Evolutionary conservation across 2,797 vertebrate genomes (phyloP), one percentile per base, ranked within the genome.

Genomic region (Tympanoctomys barrerae): DNA sequence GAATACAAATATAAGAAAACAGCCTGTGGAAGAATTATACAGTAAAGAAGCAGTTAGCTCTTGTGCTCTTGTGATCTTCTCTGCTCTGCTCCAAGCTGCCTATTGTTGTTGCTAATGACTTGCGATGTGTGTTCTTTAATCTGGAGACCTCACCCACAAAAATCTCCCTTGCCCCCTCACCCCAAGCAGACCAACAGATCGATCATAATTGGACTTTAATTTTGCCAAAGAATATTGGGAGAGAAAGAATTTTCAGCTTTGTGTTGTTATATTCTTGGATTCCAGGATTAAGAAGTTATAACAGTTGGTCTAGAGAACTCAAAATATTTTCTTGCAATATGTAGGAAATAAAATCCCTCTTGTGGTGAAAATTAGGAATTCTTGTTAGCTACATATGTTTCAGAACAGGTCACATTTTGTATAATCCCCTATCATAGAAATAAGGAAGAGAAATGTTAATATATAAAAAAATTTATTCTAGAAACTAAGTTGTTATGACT

Each of bases 401-500:
- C 81, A 49, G 10, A 28, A 70, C n/a, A 19, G 28, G 66, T 71
- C 68, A 82, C 11, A 33, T 89, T 94, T 52, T 88, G 33, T 96
- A 85, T 46, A 68, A 88, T 68, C 26, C 70, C 33, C 42, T 77
- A 49, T 86, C 28, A 62, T 16, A 78, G 73, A 75, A 70, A 87
- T 66, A 91, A 28, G 22, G 33, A 84, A 82, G 19, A 70, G 14
- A 95, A 78, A 90, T 3, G n/a, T 6, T 36, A 80, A 21, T 68
- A 82, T 28, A n/a, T 81, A 94, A 71, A 95, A 95, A 93, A 13
- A 68, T 49, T 77, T 88, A 52, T 33, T 94, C 13, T 49, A 83
- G 78, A 93, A 49, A 57, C 49, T 66, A 94, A 94, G 57, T 28
- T 81, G 42, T 77, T 84, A n/a, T 85, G 83, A 95, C 61, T 96